Percentiles rank a stretch among this genome's conserved stretches.
phyloP scores from a whole-genome alignment of 37 sponge, comb jelly and placozoan species.

The Ephydatia muelleri region DNA sequence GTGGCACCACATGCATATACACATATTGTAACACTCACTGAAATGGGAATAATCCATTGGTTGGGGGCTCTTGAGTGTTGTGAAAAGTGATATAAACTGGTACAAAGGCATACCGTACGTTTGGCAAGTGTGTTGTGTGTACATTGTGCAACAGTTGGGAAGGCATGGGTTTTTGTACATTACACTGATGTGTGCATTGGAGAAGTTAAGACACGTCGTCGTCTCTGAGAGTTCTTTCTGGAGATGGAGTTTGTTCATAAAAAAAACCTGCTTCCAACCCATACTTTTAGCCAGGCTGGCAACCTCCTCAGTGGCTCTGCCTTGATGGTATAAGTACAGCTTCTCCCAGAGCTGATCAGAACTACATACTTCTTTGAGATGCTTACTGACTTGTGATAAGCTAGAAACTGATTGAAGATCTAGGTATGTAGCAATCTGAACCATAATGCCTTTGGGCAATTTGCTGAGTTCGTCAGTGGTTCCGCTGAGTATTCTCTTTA shows the following conservation, averaged over 20 bases:
- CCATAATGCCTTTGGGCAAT: conserved; percentile 48
- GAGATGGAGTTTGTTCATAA: conserved; percentile 93
- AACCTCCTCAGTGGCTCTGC: conserved; percentile 62
- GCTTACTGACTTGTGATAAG: conserved; percentile 64
- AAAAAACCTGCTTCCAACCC: conserved; percentile 95
- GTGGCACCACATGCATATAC: too few relatives aligned
- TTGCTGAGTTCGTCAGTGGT: conserved; percentile 51
- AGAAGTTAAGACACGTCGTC: conserved; percentile 20
- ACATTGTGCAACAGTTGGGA: neutral
- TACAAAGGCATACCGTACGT: too few relatives aligned
- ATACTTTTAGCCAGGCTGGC: conserved; percentile 68
- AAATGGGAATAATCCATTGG: too few relatives aligned
- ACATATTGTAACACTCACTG: too few relatives aligned
- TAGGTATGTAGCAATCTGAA: conserved; percentile 54
- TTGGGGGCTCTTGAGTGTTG: too few relatives aligned
- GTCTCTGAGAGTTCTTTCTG: conserved; percentile 84
- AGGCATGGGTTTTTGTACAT: neutral
- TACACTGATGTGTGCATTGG: neutral
- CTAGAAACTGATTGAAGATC: conserved; percentile 70
- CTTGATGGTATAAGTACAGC: conserved; percentile 64
- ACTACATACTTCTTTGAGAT: conserved; percentile 65
- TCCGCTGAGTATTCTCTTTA: conserved; percentile 23
- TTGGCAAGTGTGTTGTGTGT: too few relatives aligned
- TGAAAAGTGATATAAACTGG: too few relatives aligned
- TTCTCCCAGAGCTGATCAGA: conserved; percentile 73